A percentile compares a stretch with the other conserved stretches of the same genome.
Conservation (phyloP, 2,113 vertebrate species). For the Synchiropus splendidus region DNA sequence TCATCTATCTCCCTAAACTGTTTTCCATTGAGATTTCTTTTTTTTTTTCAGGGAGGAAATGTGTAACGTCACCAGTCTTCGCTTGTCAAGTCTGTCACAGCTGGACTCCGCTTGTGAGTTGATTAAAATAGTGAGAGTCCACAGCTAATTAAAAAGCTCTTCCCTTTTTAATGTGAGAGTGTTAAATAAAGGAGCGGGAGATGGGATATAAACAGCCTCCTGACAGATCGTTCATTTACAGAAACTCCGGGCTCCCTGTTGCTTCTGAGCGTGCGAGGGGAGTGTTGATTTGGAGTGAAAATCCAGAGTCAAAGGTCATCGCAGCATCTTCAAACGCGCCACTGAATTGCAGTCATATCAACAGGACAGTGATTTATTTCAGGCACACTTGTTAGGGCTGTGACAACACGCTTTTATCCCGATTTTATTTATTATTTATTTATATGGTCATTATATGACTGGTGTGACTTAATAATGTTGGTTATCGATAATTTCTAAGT, state of each 20-base stretch:
- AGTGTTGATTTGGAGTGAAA: constrained; percentile 51
- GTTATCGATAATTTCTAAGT: no score
- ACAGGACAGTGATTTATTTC: no score
- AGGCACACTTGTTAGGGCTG: no score
- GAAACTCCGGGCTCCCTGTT: constrained; percentile 54
- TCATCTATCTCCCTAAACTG: constrained; percentile 52
- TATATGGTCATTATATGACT: no score
- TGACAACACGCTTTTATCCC: no score
- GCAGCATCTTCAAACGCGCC: no score
- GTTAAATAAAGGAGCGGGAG: constrained; percentile 62
- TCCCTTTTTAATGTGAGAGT: constrained; percentile 59
- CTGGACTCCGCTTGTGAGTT: constrained; percentile 65
- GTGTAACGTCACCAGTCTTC: constrained; percentile 55
- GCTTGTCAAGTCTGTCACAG: constrained; percentile 65
- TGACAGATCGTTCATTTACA: constrained; percentile 66
- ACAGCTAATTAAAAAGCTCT: constrained; percentile 69
- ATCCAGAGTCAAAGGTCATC: constrained; percentile 45
- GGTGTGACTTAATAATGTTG: no score
- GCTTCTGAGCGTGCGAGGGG: constrained; percentile 34
- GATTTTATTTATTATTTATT: no score
- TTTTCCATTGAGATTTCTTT: constrained; percentile 29
- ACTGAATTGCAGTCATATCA: no score
- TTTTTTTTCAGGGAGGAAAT: constrained; percentile 23
- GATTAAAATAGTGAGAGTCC: constrained; percentile 68
- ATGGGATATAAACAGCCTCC: constrained; percentile 62